Base-by-base conservation (phyloP, 2,888 invertebrate genomes). In the Pterostichus niger region DNA sequence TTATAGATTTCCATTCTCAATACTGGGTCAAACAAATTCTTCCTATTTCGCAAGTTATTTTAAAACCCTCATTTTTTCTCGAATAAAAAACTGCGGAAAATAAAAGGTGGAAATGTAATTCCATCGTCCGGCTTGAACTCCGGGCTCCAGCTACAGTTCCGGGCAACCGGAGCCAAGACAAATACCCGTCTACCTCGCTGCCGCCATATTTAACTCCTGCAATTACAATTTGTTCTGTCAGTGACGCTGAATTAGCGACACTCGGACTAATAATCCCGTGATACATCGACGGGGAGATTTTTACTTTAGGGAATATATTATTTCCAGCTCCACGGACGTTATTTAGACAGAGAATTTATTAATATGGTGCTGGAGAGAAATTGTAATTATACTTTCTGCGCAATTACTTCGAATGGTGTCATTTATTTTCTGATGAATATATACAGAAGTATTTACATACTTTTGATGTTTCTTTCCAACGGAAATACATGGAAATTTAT, bases 191-290 rank as follows among this genome's bases (percentile, higher is more conserved):
- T 44, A 10, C 46, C 11, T n/a, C 17, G 6, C 10, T 40, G 40
- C 15, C 54, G 35, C 54, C 56, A 76, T 76, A 76, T 76, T 76
- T 76, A 76, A 76, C 76, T 52, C 35, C 54, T n/a, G 68, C 79
- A 79, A 79, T 79, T 79, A 79, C 79, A 79, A 79, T 79, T 79
- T 79, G 79, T 79, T 68, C 61, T 64, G 64, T 64, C 49, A 40
- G 31, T n/a, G 11, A 24, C 75, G 24, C 11, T 11, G 52, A 61
- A 79, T 79, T 79, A 79, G 64, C 44, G 40, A 13, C 40, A 56
- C 44, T 40, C 44, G 56, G 64, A 79, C 79, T 68, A 79, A 79
- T 79, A 79, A 64, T 64, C 68, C 64, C 7, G 52, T 64, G 61
- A 79, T 49, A 78, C 17, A 46, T 78, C 61, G 44, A 40, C 54